Evolutionary conservation across 2,888 invertebrate species (phyloP).

Genomic region (Erynnis tages): DNA sequence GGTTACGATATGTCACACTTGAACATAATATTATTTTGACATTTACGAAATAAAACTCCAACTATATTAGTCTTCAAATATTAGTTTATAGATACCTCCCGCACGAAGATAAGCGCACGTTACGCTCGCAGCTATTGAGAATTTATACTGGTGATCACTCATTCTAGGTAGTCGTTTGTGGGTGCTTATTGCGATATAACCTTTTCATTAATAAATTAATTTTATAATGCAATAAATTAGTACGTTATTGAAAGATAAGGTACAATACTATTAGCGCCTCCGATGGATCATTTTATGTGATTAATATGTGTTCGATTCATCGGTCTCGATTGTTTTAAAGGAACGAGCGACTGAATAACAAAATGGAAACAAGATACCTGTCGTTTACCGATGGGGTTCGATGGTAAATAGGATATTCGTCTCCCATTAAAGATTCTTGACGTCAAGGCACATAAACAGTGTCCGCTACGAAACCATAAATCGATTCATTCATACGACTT

Average conservation of each 20-base stretch:
- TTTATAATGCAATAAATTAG: slow-evolving; percentile 17
- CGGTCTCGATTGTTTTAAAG: slow-evolving; percentile 3
- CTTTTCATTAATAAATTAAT: slow-evolving; percentile 12
- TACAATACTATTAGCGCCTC: slow-evolving; percentile 15
- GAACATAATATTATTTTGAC: slow-evolving; percentile 23
- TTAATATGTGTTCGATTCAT: slow-evolving; percentile 8
- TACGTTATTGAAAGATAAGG: slow-evolving; percentile 20
- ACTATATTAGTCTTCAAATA: slow-evolving; percentile 15
- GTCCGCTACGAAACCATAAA: slow-evolving; percentile 65
- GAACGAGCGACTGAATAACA: slow-evolving; percentile 2
- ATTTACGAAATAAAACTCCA: slow-evolving; percentile 23
- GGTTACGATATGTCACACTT: slow-evolving; percentile 28
- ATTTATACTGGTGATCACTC: no score
- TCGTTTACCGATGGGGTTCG: slow-evolving; percentile 8
- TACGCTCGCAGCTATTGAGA: not conserved
- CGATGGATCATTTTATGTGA: slow-evolving; percentile 16
- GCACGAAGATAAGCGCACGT: slow-evolving; percentile 3
- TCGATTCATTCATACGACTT: slow-evolving; percentile 74
- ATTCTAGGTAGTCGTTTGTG: no score
- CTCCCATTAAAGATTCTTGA: slow-evolving; percentile 61
- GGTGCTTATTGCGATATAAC: no score
- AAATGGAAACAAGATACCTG: slow-evolving; percentile 10
- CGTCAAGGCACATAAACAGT: slow-evolving; percentile 68
- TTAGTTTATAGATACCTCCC: slow-evolving; percentile 4
- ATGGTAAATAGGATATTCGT: slow-evolving; percentile 43